Base-by-base conservation (phyloP, 2,797 vertebrate species). In the Pseudochaenichthys georgianus region DNA sequence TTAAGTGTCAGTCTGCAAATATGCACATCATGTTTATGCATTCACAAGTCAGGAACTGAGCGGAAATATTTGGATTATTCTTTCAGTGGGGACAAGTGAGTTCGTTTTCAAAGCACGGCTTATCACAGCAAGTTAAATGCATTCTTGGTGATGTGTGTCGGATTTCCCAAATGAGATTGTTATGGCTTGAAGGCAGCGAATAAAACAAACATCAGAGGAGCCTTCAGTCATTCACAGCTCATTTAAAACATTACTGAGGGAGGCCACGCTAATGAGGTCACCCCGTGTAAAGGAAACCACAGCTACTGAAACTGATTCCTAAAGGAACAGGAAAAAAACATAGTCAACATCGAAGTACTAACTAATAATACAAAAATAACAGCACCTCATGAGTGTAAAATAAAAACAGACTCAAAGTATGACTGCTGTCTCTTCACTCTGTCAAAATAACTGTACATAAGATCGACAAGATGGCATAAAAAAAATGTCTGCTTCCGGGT, bases 361-460 rank as follows among this genome's bases (percentile, higher is more conserved):
- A 90, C 81, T 81, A 84, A 86, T 15, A 41, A 85, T 75, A 73
- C 82, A 78, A 50, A 69, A 80, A 85, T 50, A 84, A 85, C 46
- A 90, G 74, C 82, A 90, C 73, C 84, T 84, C 52, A 64, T 83
- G 71, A 82, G 88, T 90, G 74, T 62, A 82, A 90, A 91, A 88
- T 72, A 73, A 84, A 84, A 83, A 83, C 59, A 73, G 76, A 86
- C 54, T 73, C 62, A 47, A 75, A 72, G 78, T 73, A 75, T 64
- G 60, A 66, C 63, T 77, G 76, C 69, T 17, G 21, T 72, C 48
- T 87, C 38, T 70, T 66, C 60, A 74, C 74, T 66, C 46, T 42
- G 79, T 81, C 78, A 80, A 82, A 87, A 62, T 45, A 78, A 84
- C 59, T 78, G 62, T 81, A 89, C 73, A 80, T 70, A 70, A 73